Conservation (phyloP, 2,888 invertebrate species). For the Elgonia sp. region DNA sequence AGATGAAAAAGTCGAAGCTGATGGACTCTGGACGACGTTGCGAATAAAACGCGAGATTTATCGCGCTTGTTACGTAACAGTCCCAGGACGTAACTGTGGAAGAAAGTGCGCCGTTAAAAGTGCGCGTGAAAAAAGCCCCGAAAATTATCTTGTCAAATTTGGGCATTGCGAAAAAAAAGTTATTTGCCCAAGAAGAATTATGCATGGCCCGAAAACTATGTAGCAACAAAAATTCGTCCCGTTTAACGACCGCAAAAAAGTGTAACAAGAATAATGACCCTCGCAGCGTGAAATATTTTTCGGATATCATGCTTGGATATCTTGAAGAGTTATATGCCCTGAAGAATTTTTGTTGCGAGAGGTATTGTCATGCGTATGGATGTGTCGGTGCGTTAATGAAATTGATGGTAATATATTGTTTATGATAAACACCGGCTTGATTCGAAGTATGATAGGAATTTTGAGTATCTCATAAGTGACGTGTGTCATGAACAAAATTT, state of each 20-base stretch:
- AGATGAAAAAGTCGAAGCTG: slow-evolving; percentile 20
- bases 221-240: slow-evolving; percentile 48
- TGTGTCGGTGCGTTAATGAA: slow-evolving; percentile 38
- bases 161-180: slow-evolving; percentile 47
- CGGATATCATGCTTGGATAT: slow-evolving; percentile 58
- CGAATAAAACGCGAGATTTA: slow-evolving; percentile 53
- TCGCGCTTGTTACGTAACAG: slow-evolving; percentile 33
- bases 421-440: slow-evolving; percentile 28
- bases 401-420: slow-evolving; percentile 44
- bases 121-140: neutral
- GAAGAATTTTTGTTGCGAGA: slow-evolving; percentile 52
- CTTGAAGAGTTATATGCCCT: slow-evolving; percentile 57
- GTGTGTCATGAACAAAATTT: too few relatives aligned
- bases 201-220: slow-evolving; percentile 45
- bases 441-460: slow-evolving; percentile 21
- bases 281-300: slow-evolving; percentile 69
- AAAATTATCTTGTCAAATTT: slow-evolving; percentile 73
- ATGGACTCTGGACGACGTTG: slow-evolving; percentile 13
- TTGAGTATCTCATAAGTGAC: too few relatives aligned
- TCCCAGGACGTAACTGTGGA: slow-evolving; percentile 32
- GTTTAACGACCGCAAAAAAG: slow-evolving; percentile 67
- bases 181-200: slow-evolving; percentile 48
- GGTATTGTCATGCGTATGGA: slow-evolving; percentile 28
- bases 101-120: slow-evolving; percentile 59
- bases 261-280: slow-evolving; percentile 65